phyloP scores from a whole-genome alignment of 2,888 invertebrate genomes.

The Pegoplata infirma region DNA sequence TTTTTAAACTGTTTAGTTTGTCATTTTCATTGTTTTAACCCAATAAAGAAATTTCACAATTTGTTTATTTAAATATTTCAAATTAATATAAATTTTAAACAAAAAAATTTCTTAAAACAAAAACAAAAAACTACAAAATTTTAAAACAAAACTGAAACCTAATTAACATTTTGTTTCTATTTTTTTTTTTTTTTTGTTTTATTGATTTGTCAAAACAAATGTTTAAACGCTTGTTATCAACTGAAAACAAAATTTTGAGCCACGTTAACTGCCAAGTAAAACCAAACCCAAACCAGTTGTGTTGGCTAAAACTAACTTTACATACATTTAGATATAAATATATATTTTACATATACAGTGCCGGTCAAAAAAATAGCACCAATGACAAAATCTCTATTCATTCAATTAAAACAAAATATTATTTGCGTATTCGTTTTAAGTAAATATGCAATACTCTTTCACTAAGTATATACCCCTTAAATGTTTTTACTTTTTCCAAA shows the following conservation, averaged over 20 bases:
- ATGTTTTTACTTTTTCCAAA: too few species aligned
- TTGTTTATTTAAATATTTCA: neutral
- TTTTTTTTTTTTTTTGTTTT: too few species aligned
- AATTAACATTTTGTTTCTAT: slow-evolving; percentile 20
- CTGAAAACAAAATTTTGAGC: slow-evolving; percentile 13
- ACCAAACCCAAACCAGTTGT: slow-evolving; percentile 43
- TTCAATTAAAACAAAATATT: too few species aligned
- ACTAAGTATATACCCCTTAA: too few species aligned
- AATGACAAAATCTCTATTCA: too few species aligned
- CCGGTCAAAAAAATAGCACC: too few species aligned
- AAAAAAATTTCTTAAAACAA: neutral
- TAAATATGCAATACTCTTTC: too few species aligned
- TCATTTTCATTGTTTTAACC: too few species aligned
- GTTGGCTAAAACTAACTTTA: neutral
- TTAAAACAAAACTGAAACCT: neutral
- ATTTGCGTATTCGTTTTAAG: too few species aligned
- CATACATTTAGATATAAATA: neutral
- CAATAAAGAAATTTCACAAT: neutral
- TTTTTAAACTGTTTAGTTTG: too few species aligned
- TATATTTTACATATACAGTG: too few species aligned
- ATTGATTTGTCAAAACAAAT: slow-evolving; percentile 61
- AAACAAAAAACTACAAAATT: neutral
- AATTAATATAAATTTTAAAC: neutral
- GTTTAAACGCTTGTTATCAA: slow-evolving; percentile 49
- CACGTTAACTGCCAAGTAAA: slow-evolving; percentile 25